Base-by-base conservation (phyloP, 1,140 invertebrate genomes). In the Saccostrea echinata region DNA sequence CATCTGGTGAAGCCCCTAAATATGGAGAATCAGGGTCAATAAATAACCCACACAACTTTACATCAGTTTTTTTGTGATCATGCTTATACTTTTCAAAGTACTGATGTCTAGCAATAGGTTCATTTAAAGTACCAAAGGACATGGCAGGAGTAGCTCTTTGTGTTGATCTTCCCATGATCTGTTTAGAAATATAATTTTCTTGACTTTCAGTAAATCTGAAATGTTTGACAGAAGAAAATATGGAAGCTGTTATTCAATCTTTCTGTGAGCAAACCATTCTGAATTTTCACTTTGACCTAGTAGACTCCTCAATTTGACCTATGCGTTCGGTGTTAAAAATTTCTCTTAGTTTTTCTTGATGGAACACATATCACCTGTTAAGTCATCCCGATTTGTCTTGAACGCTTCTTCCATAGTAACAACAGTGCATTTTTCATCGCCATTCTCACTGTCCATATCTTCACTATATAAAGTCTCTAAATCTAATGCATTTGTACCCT, bases 161-260 rank as follows among this genome's bases (percentile, higher is more conserved):
- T 35, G 11, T 52, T 1, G 18, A 51, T 30, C n/a, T 1, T 18
- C 51, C 6, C 16, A 88, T 30, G 4, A 86, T 86, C 12, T 52
- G 9, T 24, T 86, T 88, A 0, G 64, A 57, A 84, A 88, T 88
- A 18, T 88, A 86, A 68, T 88, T 88, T 51, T 85, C 84, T 9
- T 13, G 55, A 83, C 33, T 64, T 21, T n/a, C 55, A 82, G n/a
- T 64, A 24, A 30, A 82, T 21, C 52, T 84, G 24, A 64, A 81
- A 85, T 57, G 61, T 27, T 18, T 57, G 55, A 57, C 55, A 57
- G 55, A 57, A 57, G 55, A n/a, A 57, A 57, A 57, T 18, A 57
- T 13, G 13, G 61, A 68, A 21, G 61, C 61, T 21, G 55, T 88
- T 16, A 88, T 64, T 21, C 88, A 8, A 84, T 71, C 21, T 52